These are phyloP conservation scores for Saturnia japonica DNA, from an alignment of 2,888 invertebrate species.

Conservation along the genomic window DNA sequence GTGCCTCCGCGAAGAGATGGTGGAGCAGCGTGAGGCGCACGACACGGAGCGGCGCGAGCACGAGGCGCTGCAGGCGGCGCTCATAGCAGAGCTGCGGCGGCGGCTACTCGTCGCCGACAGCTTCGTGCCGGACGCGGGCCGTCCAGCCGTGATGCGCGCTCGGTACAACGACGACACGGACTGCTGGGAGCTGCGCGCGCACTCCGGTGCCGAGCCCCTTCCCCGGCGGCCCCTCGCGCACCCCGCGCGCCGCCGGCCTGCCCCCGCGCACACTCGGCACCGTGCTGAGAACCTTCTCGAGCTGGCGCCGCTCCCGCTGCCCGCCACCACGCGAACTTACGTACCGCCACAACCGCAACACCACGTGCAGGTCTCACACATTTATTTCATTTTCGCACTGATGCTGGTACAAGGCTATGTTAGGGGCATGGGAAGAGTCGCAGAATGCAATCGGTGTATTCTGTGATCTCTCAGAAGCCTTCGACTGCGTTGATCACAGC, in stretches of 20 bases:
- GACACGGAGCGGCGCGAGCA: slow-evolving; percentile 95
- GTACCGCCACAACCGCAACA: slow-evolving; percentile 23
- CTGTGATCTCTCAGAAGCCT: no score
- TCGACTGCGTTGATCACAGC: no score
- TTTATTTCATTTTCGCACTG: no score
- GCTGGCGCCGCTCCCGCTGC: slow-evolving; percentile 88
- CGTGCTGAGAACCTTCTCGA: slow-evolving; percentile 87
- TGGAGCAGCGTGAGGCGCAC: slow-evolving; percentile 88
- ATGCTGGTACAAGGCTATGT: no score
- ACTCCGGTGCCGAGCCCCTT: slow-evolving; percentile 25
- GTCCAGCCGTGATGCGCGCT: slow-evolving; percentile 76
- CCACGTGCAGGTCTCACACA: no score
- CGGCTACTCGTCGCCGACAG: slow-evolving; percentile 94
- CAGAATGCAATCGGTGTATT: no score
- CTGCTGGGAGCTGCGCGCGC: slow-evolving; percentile 57
- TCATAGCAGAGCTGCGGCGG: slow-evolving; percentile 94
- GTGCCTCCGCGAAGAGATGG: slow-evolving; percentile 76
- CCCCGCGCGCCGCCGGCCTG: slow-evolving; percentile 44
- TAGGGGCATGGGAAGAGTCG: no score
- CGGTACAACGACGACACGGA: slow-evolving; percentile 80
- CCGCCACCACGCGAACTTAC: slow-evolving; percentile 89
- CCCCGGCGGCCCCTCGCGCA: slow-evolving; percentile 70
- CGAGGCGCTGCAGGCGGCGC: slow-evolving; percentile 91
- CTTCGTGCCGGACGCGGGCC: slow-evolving; percentile 87
- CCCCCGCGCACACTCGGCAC: neutral